phyloP scores from a whole-genome alignment of 2,113 vertebrate species.

The Anas platyrhynchos region DNA sequence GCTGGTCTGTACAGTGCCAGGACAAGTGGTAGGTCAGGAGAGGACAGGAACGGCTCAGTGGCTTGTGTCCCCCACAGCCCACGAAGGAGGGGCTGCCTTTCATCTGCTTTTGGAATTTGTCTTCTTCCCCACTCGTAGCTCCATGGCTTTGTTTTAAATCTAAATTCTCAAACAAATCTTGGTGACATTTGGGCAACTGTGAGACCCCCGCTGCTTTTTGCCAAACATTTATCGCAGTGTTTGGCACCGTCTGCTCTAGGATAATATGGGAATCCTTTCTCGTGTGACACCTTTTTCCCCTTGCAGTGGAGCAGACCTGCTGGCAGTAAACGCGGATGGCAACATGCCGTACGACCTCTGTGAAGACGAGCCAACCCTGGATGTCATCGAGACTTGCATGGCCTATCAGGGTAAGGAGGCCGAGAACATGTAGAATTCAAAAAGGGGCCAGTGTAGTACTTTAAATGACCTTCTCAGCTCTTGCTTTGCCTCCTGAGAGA shows the following conservation, averaged over 20 bases:
- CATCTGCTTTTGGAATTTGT: not conserved
- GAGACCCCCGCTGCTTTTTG: not conserved
- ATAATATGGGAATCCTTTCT: not conserved
- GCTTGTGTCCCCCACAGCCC: not conserved
- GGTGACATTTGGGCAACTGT: not conserved
- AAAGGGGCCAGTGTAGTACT: not conserved
- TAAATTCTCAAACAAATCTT: not conserved
- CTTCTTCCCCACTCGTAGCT: not conserved
- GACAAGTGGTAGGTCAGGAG: not conserved
- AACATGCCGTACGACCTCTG: constrained; percentile 99
- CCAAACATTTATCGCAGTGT: not conserved
- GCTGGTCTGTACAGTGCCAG: not conserved
- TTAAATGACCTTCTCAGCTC: constrained; percentile 14
- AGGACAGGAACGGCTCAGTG: not conserved
- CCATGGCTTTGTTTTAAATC: not conserved
- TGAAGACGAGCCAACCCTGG: constrained; percentile 95
- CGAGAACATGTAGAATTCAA: not conserved
- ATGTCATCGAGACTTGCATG: constrained; percentile 97
- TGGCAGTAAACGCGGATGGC: constrained; percentile 96
- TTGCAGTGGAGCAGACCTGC: constrained; percentile 89
- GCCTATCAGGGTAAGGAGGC: constrained; percentile 89
- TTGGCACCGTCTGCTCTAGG: not conserved
- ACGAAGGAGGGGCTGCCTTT: not conserved
- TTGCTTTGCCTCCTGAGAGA: constrained; percentile 5
- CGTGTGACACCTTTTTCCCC: not conserved